Evolutionary conservation across 2,888 invertebrate species (phyloP).

Genomic region (Artemia sinica): DNA sequence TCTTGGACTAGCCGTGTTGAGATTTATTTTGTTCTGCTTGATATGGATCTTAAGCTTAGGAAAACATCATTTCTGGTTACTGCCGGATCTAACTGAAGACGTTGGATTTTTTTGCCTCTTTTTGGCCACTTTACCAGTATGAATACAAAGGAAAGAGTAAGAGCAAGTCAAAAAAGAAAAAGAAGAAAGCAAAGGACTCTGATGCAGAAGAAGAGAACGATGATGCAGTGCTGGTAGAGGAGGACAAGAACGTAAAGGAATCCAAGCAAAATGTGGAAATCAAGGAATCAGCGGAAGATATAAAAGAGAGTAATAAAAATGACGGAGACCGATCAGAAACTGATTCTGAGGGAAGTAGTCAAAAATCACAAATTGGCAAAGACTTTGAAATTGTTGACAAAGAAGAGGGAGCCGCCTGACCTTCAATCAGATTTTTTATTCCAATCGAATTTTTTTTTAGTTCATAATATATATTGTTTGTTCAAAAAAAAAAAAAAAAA

Average conservation of each 20-base stretch:
- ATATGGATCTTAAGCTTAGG: conserved; percentile 77
- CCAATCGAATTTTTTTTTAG: too few relatives aligned
- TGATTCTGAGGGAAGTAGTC: conserved; percentile 54
- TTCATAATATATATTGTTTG: too few relatives aligned
- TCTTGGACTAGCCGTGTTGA: conserved; percentile 67
- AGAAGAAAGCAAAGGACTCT: conserved; percentile 62
- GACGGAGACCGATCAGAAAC: conserved; percentile 46
- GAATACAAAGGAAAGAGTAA: conserved; percentile 53
- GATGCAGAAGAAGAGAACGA: conserved; percentile 46
- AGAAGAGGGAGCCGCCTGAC: conserved; percentile 28
- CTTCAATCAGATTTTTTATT: too few relatives aligned
- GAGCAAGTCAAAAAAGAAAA: conserved; percentile 47
- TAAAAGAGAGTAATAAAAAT: conserved; percentile 15
- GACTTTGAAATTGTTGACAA: conserved; percentile 73
- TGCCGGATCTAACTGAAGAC: conserved; percentile 98
- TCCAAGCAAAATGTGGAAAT: too few relatives aligned
- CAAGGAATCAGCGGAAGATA: too few relatives aligned
- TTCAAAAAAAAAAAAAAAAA: too few relatives aligned
- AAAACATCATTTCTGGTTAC: conserved; percentile 84
- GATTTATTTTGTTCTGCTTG: conserved; percentile 73
- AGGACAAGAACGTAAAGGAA: too few relatives aligned
- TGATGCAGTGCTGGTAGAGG: conserved; percentile 31
- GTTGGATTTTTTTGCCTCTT: conserved; percentile 95
- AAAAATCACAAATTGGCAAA: conserved; percentile 60
- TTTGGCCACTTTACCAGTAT: conserved; percentile 90